Percentiles rank a stretch among this genome's conserved stretches.
phyloP scores from a whole-genome alignment of 1,140 invertebrate species.

The Microplitis demolitor region DNA sequence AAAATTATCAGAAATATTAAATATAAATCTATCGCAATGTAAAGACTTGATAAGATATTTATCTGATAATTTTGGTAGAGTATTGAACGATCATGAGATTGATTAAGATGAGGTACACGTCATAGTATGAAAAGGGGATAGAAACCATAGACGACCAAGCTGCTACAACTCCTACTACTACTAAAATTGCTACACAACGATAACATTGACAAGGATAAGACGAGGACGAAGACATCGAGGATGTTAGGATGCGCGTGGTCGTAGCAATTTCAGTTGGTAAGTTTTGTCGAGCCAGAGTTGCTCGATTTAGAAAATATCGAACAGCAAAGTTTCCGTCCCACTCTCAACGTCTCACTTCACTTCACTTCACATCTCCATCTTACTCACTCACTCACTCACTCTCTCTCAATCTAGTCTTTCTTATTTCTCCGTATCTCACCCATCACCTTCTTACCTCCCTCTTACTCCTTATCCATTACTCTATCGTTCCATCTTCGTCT shows the following conservation, averaged over 20 bases:
- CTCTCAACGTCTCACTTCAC: not conserved
- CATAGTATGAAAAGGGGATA: not conserved
- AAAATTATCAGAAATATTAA: too few relatives aligned
- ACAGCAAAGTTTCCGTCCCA: not conserved
- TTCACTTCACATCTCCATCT: not conserved
- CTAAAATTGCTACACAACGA: not conserved
- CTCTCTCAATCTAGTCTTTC: not conserved
- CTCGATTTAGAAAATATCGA: slow-evolving; percentile 23
- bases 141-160: too few relatives aligned
- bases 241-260: slow-evolving; percentile 5
- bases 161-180: too few relatives aligned
- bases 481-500: too few relatives aligned
- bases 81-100: not conserved
- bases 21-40: too few relatives aligned
- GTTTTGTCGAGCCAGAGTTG: not conserved
- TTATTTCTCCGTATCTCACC: not conserved
- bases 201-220: not conserved
- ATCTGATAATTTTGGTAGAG: not conserved
- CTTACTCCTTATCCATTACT: too few relatives aligned
- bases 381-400: too few relatives aligned
- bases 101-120: slow-evolving; percentile 16
- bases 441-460: not conserved
- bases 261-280: slow-evolving; percentile 23
- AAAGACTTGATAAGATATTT: not conserved
- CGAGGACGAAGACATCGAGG: not conserved